A percentile compares a stretch with the other conserved stretches of the same genome.
These are phyloP conservation scores for Siniperca knerii DNA, from an alignment of 2,113 vertebrate species.

Conservation along the genomic window DNA sequence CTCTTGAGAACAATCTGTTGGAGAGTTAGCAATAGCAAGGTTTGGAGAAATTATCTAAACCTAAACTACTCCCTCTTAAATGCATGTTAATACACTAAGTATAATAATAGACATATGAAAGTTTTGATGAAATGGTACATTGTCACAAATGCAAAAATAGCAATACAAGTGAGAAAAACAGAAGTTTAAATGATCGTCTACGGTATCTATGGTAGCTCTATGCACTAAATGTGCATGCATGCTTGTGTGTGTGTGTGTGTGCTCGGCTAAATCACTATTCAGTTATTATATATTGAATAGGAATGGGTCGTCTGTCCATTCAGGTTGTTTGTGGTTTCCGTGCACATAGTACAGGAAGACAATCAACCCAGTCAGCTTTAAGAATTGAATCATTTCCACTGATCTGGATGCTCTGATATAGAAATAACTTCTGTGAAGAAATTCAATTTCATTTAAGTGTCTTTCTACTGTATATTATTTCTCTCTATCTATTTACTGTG, in stretches of 20 bases:
- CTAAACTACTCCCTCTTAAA: neutral
- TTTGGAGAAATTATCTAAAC: constrained; percentile 5
- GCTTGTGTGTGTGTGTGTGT: neutral
- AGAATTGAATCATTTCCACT: constrained; percentile 17
- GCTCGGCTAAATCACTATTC: neutral
- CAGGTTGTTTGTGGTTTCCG: neutral
- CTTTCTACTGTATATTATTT: neutral
- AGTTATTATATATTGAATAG: constrained; percentile 1
- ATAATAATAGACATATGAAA: neutral
- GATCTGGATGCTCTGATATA: constrained; percentile 7
- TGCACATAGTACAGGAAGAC: neutral
- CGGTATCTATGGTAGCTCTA: neutral
- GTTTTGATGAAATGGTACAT: neutral
- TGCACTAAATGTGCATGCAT: neutral
- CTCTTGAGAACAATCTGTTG: constrained; percentile 7
- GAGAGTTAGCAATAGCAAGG: neutral
- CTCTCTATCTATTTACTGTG: neutral
- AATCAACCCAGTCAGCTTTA: constrained; percentile 13
- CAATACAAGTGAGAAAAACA: neutral
- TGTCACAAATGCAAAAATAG: too few relatives aligned
- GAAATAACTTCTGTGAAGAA: constrained; percentile 15
- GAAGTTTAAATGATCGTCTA: neutral
- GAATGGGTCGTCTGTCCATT: neutral
- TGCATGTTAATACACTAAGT: neutral
- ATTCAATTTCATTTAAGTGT: constrained; percentile 1